Base-by-base conservation (phyloP, 2,888 invertebrate genomes). In the Omphaloscelis lunosa region DNA sequence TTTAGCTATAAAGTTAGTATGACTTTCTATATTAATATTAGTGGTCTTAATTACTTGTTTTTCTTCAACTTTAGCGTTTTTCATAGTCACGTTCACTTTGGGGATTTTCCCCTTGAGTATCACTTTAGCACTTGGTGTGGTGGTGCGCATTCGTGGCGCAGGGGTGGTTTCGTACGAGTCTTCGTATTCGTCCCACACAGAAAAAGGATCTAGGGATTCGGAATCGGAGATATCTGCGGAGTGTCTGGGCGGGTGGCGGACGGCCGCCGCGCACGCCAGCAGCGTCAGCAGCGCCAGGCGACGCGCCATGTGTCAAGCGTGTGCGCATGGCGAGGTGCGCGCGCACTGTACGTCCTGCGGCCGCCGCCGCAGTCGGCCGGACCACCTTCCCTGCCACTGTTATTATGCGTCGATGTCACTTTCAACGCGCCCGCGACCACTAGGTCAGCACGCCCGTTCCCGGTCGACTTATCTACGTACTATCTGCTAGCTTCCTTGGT, bases 321-420 rank as follows among this genome's bases (percentile, higher is more conserved):
- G 95, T 96, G 95, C 93, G 95, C 97, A 96, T 97, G 96, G 94
- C 96, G 96, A 94, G 95, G 94, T 95, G 96, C 96, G 94, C 94
- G 95, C 92, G 96, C 96, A 95, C 96, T 96, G 92, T 96, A 95
- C 92, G 86, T 91, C 89, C 86, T 88, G 87, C 85, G 82, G 88
- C 89, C 86, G 85, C 89, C 82, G 90, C 85, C 87, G 79, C 86
- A 89, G 86, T 89, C 87, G 88, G 86, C 88, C 89, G 89, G 87
- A 88, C 92, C 93, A 92, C 93, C 94, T 93, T 94, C 94, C 95
- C 95, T 93, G 92, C 94, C 95, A 92, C 95, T 91, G 91, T 92
- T 91, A 94, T 95, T 94, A 94, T 90, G 91, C 89, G 88, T 77
- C 91, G 93, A 92, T 95, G 93, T 95, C 95, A 93, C 96, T 96